These are phyloP conservation scores for Drosophila watanabei DNA, from an alignment of 1,140 invertebrate genomes.

Conservation along the genomic window DNA sequence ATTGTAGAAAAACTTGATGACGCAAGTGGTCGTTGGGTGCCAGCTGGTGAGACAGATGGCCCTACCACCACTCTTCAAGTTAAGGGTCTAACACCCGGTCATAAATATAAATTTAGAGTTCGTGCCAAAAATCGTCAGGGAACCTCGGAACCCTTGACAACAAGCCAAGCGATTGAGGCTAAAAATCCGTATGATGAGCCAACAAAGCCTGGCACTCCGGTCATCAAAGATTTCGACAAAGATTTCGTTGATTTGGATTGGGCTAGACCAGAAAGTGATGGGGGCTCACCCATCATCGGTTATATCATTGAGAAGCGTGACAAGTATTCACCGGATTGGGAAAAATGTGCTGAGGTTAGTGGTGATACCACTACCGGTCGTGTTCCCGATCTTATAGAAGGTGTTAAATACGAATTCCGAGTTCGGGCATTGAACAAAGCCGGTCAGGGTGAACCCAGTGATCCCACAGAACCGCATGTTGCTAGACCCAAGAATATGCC, in stretches of 20 bases:
- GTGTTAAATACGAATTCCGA: constrained; percentile 97
- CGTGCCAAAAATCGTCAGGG: constrained; percentile 98
- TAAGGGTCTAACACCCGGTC: constrained; percentile 93
- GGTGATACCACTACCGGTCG: constrained; percentile 93
- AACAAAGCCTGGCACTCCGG: constrained; percentile 94
- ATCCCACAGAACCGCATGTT: constrained; percentile 94
- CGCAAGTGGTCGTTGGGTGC: constrained; percentile 96
- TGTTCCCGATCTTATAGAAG: constrained; percentile 95
- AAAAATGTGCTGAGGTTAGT: constrained; percentile 93
- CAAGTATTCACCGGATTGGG: constrained; percentile 94
- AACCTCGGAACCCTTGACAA: constrained; percentile 96
- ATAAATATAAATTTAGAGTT: constrained; percentile 98
- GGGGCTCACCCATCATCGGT: constrained; percentile 95
- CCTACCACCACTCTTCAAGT: constrained; percentile 90
- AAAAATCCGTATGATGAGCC: constrained; percentile 98
- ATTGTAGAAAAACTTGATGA: constrained; percentile 98
- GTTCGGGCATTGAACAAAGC: constrained; percentile 97
- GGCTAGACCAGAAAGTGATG: constrained; percentile 94
- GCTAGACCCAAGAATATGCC: constrained; percentile 96
- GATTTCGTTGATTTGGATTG: constrained; percentile 98
- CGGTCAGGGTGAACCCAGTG: constrained; percentile 95
- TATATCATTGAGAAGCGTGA: constrained; percentile 99
- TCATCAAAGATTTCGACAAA: constrained; percentile 96
- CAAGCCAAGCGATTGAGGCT: constrained; percentile 95
- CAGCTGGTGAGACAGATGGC: constrained; percentile 94